Percentiles rank a stretch among this genome's conserved stretches.
Evolutionary conservation across 2,797 vertebrate genomes (phyloP).

Genomic region (Cheirogaleus major): DNA sequence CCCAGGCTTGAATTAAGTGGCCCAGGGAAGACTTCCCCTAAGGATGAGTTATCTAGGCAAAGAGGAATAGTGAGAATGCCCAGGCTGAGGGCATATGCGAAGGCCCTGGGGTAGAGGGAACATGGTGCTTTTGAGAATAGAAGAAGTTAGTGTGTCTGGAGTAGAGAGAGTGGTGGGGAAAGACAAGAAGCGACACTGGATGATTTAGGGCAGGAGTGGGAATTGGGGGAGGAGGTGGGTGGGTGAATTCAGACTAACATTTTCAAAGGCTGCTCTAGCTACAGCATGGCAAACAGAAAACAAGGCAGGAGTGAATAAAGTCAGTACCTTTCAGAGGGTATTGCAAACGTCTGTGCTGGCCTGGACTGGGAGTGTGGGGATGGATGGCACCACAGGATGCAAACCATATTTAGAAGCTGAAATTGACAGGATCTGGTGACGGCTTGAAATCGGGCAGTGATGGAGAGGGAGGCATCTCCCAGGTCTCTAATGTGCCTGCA

Average conservation of each 20-base stretch:
- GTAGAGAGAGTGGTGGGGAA: not conserved
- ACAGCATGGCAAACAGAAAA: not conserved
- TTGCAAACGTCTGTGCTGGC: not conserved
- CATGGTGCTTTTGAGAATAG: not conserved
- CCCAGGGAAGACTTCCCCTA: not conserved
- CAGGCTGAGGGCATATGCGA: not conserved
- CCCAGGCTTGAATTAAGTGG: not conserved
- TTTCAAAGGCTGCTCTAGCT: not conserved
- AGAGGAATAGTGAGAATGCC: not conserved
- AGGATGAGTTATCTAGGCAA: not conserved
- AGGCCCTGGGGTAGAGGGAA: not conserved
- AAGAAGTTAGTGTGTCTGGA: not conserved
- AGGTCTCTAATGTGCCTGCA: not conserved
- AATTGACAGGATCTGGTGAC: not conserved
- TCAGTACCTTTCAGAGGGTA: not conserved
- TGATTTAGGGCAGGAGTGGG: not conserved
- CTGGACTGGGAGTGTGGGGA: not conserved
- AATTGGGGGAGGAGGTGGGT: not conserved
- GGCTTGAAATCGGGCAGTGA: not conserved
- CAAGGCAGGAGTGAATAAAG: not conserved
- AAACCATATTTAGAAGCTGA: not conserved
- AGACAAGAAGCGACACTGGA: not conserved
- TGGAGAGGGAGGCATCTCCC: not conserved
- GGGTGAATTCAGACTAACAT: not conserved
- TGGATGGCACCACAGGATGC: not conserved